Evolutionary conservation across 2,797 vertebrate species (phyloP), one percentile per base, ranked within the genome.

Genomic region (Falco berigora): DNA sequence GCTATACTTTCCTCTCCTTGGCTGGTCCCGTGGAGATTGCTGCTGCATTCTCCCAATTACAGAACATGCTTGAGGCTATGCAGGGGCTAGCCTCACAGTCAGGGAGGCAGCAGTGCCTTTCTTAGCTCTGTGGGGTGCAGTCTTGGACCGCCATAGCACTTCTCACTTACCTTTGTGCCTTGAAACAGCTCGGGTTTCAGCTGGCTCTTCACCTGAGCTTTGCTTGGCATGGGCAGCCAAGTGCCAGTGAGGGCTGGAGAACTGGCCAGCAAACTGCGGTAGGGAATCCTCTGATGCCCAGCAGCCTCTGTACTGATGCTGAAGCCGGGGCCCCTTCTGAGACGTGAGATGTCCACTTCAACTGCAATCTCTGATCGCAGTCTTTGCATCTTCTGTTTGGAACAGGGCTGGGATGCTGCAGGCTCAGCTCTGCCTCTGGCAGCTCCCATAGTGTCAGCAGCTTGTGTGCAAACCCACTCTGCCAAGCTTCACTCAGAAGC

Each of bases 111-210:
- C 87, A 92, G 9, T 90, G 83, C 83, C 73, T 61, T n/a, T n/a
- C 78, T 81, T 68, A 90, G 88, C 80, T 92, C 94, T 94, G 66
- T 81, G 93, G 92, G 93, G 90, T 84, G 90, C 90, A 93, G 74
- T 85, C 93, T 95, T 96, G 76, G 94, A 90, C 83, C 76, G 55
- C 44, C 27, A 8, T 40, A 93, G 50, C 42, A 22, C 24, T 95
- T 71, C 44, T 59, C 38, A 16, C 62, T 53, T 75, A 67, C 40
- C 38, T 73, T 75, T 2, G 0, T 58, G 47, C 59, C 38, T 38
- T 87, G 71, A 76, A 76, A 40, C 30, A 59, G 79, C 69, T 76
- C 55, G 47, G 55, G 32, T 84, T 96, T 81, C 73, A 78, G 1
- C 12, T 3, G 8, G 24, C 59, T 47, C 44, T 66, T 87, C 74